phyloP scores from a whole-genome alignment of 2,888 invertebrate genomes.

The Drosophila macrothrix region DNA sequence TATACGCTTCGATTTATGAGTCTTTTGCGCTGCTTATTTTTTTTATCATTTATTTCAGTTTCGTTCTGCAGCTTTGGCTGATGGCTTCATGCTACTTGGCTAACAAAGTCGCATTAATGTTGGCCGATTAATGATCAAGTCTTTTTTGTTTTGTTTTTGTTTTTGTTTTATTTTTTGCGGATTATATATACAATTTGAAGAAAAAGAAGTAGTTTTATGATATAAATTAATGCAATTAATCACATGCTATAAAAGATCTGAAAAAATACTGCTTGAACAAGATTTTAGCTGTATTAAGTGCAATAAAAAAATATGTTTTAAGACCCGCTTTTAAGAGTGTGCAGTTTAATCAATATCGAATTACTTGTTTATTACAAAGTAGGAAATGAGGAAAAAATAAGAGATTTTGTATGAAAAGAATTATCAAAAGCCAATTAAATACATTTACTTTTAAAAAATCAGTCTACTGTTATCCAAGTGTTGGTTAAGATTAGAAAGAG shows the following conservation, averaged over 20 bases:
- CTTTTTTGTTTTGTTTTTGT: too few relatives aligned
- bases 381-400: neutral
- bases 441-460: too few relatives aligned
- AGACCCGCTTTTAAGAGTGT: neutral
- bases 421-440: neutral
- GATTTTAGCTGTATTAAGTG: neutral
- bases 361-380: neutral
- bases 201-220: neutral
- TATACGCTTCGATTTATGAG: slow-evolving; percentile 38
- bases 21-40: slow-evolving; percentile 22
- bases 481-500: neutral
- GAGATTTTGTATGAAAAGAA: neutral
- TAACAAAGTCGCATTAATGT: slow-evolving; percentile 15
- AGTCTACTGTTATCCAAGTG: neutral
- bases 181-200: neutral
- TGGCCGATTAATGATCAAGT: slow-evolving; percentile 11
- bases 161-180: neutral
- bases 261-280: neutral
- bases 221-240: neutral
- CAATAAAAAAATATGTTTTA: neutral
- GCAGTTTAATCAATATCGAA: neutral
- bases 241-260: neutral
- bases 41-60: slow-evolving; percentile 35
- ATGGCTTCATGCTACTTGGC: slow-evolving; percentile 49
- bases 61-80: slow-evolving; percentile 60